Percentiles rank a stretch among this genome's conserved stretches.
phyloP scores from a whole-genome alignment of 2,888 invertebrate genomes.

The Epinotia demarniana region DNA sequence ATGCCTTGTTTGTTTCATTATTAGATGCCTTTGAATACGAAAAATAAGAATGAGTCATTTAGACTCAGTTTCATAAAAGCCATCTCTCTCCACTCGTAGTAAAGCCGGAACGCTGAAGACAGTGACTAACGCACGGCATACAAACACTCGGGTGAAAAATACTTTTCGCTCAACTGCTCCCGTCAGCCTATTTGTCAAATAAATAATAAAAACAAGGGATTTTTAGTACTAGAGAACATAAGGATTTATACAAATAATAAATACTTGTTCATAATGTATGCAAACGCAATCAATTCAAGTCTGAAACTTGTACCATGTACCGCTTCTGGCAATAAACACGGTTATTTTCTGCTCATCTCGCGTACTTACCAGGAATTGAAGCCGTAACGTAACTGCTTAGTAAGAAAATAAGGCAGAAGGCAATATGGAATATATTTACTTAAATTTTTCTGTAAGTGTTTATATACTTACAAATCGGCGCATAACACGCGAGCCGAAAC shows the following conservation, averaged over 20 bases:
- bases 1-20: background rate
- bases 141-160: background rate
- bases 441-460: background rate
- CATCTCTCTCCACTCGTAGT: background rate
- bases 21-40: constrained; percentile 16
- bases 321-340: too few relatives aligned
- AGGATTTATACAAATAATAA: background rate
- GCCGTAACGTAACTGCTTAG: background rate
- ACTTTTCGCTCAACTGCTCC: background rate
- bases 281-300: background rate
- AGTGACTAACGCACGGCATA: background rate
- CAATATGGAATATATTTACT: background rate
- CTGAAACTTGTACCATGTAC: background rate
- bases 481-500: background rate
- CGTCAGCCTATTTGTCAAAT: background rate
- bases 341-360: background rate
- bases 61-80: constrained; percentile 1
- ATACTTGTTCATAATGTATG: background rate
- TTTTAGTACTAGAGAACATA: background rate
- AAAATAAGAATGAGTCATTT: constrained; percentile 9
- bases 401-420: background rate
- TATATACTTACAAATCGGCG: background rate
- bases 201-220: background rate
- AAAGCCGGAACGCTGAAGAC: constrained; percentile 6
- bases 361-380: background rate